Conservation (phyloP, 1,140 invertebrate genomes). For the Lucilia cuprina region DNA sequence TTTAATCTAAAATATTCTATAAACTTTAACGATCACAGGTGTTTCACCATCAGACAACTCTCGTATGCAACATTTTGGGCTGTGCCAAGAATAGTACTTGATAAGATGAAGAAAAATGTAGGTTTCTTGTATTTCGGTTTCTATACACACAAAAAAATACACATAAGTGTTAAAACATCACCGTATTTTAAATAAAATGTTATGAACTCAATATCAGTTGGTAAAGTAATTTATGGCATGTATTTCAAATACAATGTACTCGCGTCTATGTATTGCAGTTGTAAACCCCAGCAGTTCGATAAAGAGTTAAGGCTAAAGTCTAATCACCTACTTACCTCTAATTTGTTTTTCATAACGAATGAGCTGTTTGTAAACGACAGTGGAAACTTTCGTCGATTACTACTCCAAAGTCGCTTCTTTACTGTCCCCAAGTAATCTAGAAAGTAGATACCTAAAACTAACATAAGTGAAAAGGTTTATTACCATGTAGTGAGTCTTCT, state of each 20-base stretch:
- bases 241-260: neutral
- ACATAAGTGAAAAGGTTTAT: too few relatives aligned
- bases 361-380: too few relatives aligned
- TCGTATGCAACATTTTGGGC: neutral
- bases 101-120: neutral
- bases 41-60: neutral
- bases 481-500: too few relatives aligned
- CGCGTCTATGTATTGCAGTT: neutral
- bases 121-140: neutral
- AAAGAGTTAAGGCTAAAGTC: too few relatives aligned
- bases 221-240: slow-evolving; percentile 17
- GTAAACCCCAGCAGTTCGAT: neutral
- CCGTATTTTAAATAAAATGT: slow-evolving; percentile 23
- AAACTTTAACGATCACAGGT: neutral
- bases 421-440: too few relatives aligned
- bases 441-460: too few relatives aligned
- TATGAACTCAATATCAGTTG: slow-evolving; percentile 25
- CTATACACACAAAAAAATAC: neutral
- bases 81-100: neutral
- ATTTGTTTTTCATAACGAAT: too few relatives aligned
- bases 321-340: too few relatives aligned
- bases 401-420: too few relatives aligned
- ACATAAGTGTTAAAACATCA: neutral
- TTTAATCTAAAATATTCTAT: too few relatives aligned
- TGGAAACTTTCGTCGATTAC: too few relatives aligned